A percentile compares a stretch with the other conserved stretches of the same genome.
Conservation (phyloP, 2,888 invertebrate species). For the Prosapia bicincta region DNA sequence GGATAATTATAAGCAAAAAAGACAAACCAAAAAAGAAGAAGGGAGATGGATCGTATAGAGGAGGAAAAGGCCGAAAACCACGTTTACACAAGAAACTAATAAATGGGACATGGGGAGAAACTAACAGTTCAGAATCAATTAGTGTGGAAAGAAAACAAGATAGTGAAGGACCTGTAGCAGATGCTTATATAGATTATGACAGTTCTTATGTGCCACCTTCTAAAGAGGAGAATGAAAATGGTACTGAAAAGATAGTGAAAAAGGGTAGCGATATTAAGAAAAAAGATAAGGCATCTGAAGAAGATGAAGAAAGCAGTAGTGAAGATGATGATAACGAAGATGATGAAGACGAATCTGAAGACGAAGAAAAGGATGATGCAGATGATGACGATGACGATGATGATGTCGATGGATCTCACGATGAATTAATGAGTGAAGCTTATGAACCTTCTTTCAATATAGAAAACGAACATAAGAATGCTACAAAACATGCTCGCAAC, state of each 20-base stretch:
- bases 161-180: constrained; percentile 3
- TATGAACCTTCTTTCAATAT: not conserved
- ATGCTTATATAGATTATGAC: not conserved
- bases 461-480: not conserved
- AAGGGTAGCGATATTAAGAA: not conserved
- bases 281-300: not conserved
- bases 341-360: not conserved
- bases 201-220: not conserved
- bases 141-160: not conserved
- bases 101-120: not conserved
- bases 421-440: too few species aligned
- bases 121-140: not conserved
- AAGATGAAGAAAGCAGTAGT: not conserved
- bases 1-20: not conserved
- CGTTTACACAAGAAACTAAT: not conserved
- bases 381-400: not conserved
- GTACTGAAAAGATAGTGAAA: not conserved
- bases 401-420: too few species aligned
- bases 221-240: constrained; percentile 3
- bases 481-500: not conserved
- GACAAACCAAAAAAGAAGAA: constrained; percentile 9
- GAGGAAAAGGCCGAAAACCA: constrained; percentile 14
- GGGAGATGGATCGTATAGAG: constrained; percentile 19
- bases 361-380: not conserved
- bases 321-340: not conserved